Percentiles rank a stretch among this genome's conserved stretches.
These are phyloP conservation scores for Babylonia areolata DNA, from an alignment of 1,140 invertebrate species.

Conservation along the genomic window DNA sequence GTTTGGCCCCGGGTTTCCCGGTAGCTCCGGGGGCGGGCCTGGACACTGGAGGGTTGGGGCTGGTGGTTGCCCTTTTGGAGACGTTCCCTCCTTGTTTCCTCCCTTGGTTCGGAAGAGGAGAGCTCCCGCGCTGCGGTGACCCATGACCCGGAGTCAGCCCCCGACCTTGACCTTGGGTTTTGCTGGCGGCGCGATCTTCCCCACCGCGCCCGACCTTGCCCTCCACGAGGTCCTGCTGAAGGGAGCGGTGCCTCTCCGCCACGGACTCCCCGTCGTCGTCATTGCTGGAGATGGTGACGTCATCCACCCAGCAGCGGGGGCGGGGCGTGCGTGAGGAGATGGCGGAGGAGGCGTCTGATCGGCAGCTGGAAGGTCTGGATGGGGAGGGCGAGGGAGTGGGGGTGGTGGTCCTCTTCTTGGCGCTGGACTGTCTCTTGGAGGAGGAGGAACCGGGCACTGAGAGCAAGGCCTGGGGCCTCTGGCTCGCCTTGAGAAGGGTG, in stretches of 20 bases:
- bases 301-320: constrained; percentile 46
- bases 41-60: neutral
- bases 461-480: neutral
- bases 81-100: neutral
- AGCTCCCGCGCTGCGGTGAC: neutral
- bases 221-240: neutral
- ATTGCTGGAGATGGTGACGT: constrained; percentile 45
- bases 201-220: no score
- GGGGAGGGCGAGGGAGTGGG: no score
- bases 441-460: neutral
- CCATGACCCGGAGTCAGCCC: neutral
- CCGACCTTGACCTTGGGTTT: neutral
- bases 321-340: neutral
- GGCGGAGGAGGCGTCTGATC: neutral
- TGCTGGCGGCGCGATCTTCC: neutral
- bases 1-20: neutral
- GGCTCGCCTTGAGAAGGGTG: neutral
- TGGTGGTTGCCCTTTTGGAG: neutral
- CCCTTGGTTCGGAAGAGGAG: neutral
- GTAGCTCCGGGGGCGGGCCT: neutral
- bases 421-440: neutral
- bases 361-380: neutral
- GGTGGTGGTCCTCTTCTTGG: neutral
- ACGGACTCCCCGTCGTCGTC: neutral
- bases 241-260: neutral